These are phyloP conservation scores for Oscheius onirici DNA, from an alignment of 2,888 invertebrate species.

Conservation along the genomic window DNA sequence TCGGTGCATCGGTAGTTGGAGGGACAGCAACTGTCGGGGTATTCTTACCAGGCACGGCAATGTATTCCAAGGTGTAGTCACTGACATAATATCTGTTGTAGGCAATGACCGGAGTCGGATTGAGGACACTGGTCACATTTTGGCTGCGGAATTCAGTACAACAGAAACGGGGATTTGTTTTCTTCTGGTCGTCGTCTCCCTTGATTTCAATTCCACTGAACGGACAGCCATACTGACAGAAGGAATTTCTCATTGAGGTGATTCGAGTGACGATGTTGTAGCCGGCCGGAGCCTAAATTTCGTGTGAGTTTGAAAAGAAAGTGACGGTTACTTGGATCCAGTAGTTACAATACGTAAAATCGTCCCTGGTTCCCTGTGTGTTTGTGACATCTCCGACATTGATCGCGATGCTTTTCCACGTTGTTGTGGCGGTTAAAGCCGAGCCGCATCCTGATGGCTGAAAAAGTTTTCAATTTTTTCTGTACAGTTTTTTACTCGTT, in stretches of 20 bases:
- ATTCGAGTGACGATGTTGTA: constrained; percentile 39
- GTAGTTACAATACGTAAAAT: constrained; percentile 30
- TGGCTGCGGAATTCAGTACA: constrained; percentile 28
- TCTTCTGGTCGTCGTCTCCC: neutral
- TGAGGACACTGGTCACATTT: constrained; percentile 14
- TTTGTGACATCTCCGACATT: constrained; percentile 37
- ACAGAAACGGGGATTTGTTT: constrained; percentile 30
- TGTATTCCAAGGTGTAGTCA: constrained; percentile 20
- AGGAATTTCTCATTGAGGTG: constrained; percentile 36
- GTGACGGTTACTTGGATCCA: constrained; percentile 17
- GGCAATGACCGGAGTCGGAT: constrained; percentile 32
- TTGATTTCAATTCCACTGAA: constrained; percentile 48
- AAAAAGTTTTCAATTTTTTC: too few relatives aligned
- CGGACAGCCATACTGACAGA: constrained; percentile 44
- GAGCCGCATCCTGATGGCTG: constrained; percentile 46
- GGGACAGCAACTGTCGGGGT: neutral
- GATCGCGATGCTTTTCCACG: constrained; percentile 37
- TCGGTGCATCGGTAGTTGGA: neutral
- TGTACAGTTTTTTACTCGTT: constrained; percentile 11
- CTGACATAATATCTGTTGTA: constrained; percentile 30
- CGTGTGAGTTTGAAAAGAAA: neutral
- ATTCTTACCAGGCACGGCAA: neutral
- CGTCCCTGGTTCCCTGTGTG: constrained; percentile 28
- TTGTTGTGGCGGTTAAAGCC: constrained; percentile 37
- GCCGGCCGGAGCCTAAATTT: constrained; percentile 41